Evolutionary conservation across 2,797 vertebrate species (phyloP).

Genomic region (Sarcoramphus papa): DNA sequence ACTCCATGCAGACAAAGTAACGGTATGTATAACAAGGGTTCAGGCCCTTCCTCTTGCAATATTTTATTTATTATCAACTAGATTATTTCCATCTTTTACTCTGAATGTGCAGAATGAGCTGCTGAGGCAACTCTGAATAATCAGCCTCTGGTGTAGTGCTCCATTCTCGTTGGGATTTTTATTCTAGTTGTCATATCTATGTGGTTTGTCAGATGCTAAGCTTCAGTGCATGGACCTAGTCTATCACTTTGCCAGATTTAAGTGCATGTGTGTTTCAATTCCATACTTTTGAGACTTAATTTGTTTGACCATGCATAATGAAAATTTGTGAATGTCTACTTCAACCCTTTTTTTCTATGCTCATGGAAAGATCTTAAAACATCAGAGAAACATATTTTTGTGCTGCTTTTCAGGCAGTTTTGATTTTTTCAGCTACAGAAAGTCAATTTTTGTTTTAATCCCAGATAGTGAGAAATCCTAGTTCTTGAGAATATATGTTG

Average conservation of each 20-base stretch:
- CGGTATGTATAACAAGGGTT: accelerated
- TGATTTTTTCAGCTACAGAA: background rate
- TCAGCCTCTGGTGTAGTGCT: background rate
- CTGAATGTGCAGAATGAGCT: background rate
- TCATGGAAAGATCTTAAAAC: background rate
- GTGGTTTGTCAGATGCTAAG: background rate
- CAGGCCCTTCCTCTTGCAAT: background rate
- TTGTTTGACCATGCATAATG: background rate
- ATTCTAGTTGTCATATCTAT: background rate
- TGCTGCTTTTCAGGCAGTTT: background rate
- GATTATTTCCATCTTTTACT: background rate
- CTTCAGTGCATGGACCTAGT: background rate
- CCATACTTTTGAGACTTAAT: background rate
- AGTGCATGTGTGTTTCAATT: background rate
- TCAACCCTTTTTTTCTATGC: background rate
- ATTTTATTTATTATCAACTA: background rate
- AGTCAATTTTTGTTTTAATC: background rate
- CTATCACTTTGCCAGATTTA: background rate
- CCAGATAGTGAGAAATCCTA: background rate
- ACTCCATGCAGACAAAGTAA: background rate
- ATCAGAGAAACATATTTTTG: background rate
- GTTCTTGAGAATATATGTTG: background rate
- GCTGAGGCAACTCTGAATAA: background rate
- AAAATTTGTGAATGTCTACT: background rate
- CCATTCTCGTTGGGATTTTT: background rate